These are phyloP conservation scores for Acanthaster planci DNA, from an alignment of 35 echinoderm and acorn worm species.

Conservation along the genomic window DNA sequence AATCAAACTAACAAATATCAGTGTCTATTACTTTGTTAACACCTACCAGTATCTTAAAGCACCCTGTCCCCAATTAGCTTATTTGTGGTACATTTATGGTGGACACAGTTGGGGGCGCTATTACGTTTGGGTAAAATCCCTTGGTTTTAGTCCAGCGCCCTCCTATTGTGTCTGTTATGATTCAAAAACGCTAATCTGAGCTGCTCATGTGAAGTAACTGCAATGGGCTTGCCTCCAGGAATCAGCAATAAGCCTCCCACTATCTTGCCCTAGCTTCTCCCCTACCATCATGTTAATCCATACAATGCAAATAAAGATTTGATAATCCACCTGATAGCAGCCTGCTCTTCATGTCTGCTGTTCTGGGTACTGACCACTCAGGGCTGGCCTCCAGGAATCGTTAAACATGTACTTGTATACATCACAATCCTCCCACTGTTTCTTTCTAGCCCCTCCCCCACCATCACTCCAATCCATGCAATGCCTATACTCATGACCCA, in stretches of 20 bases:
- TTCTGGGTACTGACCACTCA: constrained; percentile 51
- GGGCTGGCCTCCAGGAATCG: constrained; percentile 64
- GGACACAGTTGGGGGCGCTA: no score
- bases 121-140: no score
- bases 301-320: no score
- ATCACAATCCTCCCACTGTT: background rate
- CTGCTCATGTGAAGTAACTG: constrained; percentile 54
- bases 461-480: background rate
- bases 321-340: constrained; percentile 75
- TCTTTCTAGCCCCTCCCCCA: background rate
- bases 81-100: no score
- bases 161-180: no score
- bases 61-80: no score
- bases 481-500: background rate
- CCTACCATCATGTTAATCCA: no score
- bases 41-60: no score
- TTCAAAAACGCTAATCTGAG: no score
- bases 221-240: constrained; percentile 80
- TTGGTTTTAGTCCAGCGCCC: no score
- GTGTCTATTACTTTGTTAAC: no score
- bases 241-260: background rate
- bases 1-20: background rate
- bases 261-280: background rate
- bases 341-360: constrained; percentile 82
- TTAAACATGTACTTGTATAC: background rate